phyloP scores from a whole-genome alignment of 2,113 vertebrate genomes.

The Elachura formosa region DNA sequence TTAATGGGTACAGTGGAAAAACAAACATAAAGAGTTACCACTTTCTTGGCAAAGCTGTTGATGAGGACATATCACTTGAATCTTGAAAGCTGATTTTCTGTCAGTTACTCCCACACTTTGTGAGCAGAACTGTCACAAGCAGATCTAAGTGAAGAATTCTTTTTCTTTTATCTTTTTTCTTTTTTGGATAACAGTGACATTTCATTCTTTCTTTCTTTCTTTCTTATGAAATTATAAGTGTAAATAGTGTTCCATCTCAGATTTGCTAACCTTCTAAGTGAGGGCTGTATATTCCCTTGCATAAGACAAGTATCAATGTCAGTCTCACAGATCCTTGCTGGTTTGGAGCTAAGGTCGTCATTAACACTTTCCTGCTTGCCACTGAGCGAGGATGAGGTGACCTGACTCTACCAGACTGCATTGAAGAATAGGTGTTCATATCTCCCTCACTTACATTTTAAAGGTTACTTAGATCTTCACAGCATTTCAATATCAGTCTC shows the following conservation, averaged over 20 bases:
- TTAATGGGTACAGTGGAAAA: not conserved
- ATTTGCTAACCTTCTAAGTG: not conserved
- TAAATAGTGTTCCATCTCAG: not conserved
- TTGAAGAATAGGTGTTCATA: not conserved
- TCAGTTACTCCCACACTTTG: not conserved
- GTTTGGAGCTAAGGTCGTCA: not conserved
- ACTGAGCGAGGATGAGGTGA: not conserved
- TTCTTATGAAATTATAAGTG: not conserved
- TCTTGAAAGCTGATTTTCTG: slow-evolving; percentile 13
- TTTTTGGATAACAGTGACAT: not conserved
- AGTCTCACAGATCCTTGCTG: not conserved
- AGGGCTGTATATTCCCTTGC: not conserved
- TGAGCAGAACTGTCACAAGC: not conserved
- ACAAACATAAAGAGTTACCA: not conserved
- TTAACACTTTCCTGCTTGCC: not conserved
- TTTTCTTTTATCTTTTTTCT: not conserved
- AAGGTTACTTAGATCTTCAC: not conserved
- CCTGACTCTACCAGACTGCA: not conserved
- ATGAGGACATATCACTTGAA: not conserved
- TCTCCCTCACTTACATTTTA: not conserved
- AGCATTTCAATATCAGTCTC: not conserved
- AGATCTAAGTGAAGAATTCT: not conserved
- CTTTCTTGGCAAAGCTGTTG: not conserved
- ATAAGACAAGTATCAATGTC: not conserved
- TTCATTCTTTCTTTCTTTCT: not conserved